A percentile compares a stretch with the other conserved stretches of the same genome.
Evolutionary conservation across 2,113 vertebrate species (phyloP).

Genomic region (Pholis gunnellus): DNA sequence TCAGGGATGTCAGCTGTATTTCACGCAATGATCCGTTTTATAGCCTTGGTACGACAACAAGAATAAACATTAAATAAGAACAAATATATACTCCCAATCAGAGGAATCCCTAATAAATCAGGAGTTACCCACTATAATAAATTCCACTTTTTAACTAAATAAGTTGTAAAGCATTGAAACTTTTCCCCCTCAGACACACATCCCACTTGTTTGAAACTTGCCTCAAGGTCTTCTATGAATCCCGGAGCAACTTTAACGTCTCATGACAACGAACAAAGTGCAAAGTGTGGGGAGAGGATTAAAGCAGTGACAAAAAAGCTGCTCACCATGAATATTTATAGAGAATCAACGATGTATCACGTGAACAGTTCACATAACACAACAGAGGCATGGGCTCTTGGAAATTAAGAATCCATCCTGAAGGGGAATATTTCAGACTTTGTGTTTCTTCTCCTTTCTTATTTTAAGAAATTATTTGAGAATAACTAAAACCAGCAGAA

Average conservation of each 20-base stretch:
- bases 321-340: slow-evolving; percentile 21
- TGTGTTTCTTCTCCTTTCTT: too few relatives aligned
- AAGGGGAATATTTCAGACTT: not conserved
- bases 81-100: not conserved
- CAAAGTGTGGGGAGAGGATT: not conserved
- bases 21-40: not conserved
- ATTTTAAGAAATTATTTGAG: too few relatives aligned
- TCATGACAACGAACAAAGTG: not conserved
- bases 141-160: not conserved
- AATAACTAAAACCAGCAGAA: too few relatives aligned
- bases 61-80: not conserved
- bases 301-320: too few relatives aligned
- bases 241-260: not conserved
- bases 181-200: not conserved
- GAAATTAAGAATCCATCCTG: not conserved
- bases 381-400: too few relatives aligned
- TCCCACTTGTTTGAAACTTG: not conserved
- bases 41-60: not conserved
- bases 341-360: not conserved
- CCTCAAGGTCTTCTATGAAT: slow-evolving; percentile 1
- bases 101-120: not conserved
- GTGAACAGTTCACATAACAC: slow-evolving; percentile 1
- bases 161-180: not conserved
- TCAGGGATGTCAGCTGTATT: not conserved
- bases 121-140: not conserved